Base-by-base conservation (phyloP, 2,797 vertebrate genomes). In the Ceyx erithaca region DNA sequence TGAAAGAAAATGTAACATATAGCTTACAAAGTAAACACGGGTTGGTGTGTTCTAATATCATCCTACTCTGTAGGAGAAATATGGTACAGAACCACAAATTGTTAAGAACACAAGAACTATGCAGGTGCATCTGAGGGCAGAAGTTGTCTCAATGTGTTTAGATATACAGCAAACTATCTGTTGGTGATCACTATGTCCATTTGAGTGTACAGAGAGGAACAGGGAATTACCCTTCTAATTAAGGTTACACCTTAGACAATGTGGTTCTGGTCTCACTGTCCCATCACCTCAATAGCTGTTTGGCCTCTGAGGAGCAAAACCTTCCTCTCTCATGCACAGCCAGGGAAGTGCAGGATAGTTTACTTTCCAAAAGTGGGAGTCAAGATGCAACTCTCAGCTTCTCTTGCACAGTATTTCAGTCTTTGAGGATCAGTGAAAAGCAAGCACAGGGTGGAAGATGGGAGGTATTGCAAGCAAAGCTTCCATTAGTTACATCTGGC, bases 271-370 rank as follows among this genome's bases (percentile, higher is more conserved):
- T 85, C 72, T 57, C 69, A 54, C 52, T 26, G 21, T 58, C 18
- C 37, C 22, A 1, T 48, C 41, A 9, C 30, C 55, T 64, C 8
- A 11, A 17, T n/a, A 45, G 14, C 58, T 76, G 0, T 0, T 16
- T 35, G 51, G 26, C n/a, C 1, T 0, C 37, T 0, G 0, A 63
- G 61, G 12, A 62, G 12, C 35, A 49, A 62, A 80, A 13, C 22
- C 26, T 57, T 73, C n/a, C 54, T 41, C 13, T 21, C 30, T 67
- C 1, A 0, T 14, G 26, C 49, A 48, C 35, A 49, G 41, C 13
- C 43, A 16, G 30, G 1, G 52, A 37, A 23, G 33, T 4, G 2
- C 26, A 33, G 57, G 33, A 21, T 10, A 37, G 37, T 26, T 87
- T 41, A 4, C 16, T 19, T 58, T 31, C 37, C 76, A 40, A 14